Evolutionary conservation across 2,888 invertebrate species (phyloP).

Genomic region (Catonia carolina): DNA sequence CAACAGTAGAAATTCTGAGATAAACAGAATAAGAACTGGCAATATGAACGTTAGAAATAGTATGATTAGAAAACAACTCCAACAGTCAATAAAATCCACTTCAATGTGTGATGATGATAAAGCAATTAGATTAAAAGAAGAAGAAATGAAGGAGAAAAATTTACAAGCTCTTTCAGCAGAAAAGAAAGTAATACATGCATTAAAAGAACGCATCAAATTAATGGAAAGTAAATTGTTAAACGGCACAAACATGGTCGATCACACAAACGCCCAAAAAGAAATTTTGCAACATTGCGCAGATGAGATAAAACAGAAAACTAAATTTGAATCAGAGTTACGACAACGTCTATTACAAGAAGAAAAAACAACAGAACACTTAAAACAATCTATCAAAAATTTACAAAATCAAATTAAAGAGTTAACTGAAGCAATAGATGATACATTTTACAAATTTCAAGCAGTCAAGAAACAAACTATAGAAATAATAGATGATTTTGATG

Average conservation of each 20-base stretch:
- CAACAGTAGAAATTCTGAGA: background rate
- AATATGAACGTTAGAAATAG: too few species aligned
- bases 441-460: conserved; percentile 88
- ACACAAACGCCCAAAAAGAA: conserved; percentile 88
- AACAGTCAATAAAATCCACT: too few species aligned
- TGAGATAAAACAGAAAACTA: conserved; percentile 76
- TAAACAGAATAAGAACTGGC: background rate
- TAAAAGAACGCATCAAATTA: conserved; percentile 69
- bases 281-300: conserved; percentile 75
- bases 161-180: conserved; percentile 42
- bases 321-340: conserved; percentile 49
- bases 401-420: conserved; percentile 97
- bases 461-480: conserved; percentile 64
- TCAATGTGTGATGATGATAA: too few species aligned
- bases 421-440: too few species aligned
- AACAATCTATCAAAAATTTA: conserved; percentile 82
- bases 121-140: too few species aligned
- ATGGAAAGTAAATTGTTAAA: conserved; percentile 91
- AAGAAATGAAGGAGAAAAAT: conserved; percentile 41
- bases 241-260: conserved; percentile 90
- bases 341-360: conserved; percentile 91
- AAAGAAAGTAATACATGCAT: conserved; percentile 58
- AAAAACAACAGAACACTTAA: conserved; percentile 84
- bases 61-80: too few species aligned
- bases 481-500: conserved; percentile 79